phyloP scores from a whole-genome alignment of 2,113 vertebrate genomes.

The Ardeotis arabs region DNA sequence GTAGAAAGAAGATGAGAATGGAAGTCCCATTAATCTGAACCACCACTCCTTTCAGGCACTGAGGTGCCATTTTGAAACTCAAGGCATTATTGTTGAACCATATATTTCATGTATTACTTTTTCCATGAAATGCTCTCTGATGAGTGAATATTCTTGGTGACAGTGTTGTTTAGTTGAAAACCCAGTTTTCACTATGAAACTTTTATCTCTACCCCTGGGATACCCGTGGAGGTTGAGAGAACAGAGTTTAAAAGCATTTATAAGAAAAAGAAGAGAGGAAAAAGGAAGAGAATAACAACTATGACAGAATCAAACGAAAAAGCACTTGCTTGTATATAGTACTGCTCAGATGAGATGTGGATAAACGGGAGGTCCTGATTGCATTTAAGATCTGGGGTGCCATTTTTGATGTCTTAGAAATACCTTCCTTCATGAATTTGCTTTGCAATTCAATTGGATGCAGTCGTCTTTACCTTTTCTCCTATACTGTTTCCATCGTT shows the following conservation, averaged over 20 bases:
- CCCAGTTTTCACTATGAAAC: not conserved
- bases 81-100: not conserved
- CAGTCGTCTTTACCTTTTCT: not conserved
- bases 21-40: not conserved
- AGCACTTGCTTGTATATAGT: not conserved
- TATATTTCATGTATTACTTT: not conserved
- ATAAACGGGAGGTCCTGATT: not conserved
- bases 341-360: not conserved
- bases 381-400: not conserved
- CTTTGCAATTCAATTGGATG: conserved; percentile 24
- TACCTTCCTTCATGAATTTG: conserved; percentile 3
- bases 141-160: not conserved
- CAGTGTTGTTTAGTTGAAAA: not conserved
- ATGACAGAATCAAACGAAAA: conserved; percentile 4
- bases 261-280: not conserved
- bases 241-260: conserved; percentile 5
- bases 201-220: conserved; percentile 1
- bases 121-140: not conserved
- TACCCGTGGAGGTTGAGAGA: not conserved
- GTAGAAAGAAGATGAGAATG: not conserved
- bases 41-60: not conserved
- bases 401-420: not conserved
- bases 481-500: not conserved
- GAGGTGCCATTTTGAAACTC: not conserved
- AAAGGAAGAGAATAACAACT: not conserved